Evolutionary conservation across 2,113 vertebrate species (phyloP).

Genomic region (Paradoxurus hermaphroditus): DNA sequence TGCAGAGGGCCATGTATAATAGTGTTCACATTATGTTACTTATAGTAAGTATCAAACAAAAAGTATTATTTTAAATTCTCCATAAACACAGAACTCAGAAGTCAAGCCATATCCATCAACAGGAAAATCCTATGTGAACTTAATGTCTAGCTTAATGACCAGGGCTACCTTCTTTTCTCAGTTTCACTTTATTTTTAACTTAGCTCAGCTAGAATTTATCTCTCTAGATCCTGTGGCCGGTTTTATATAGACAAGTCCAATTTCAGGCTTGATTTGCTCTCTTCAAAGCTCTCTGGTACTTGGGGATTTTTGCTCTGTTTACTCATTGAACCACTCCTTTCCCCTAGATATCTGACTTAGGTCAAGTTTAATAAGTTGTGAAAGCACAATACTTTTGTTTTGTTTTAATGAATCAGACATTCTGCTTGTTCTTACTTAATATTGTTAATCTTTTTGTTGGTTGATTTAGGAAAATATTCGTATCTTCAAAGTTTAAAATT

Average conservation of each 20-base stretch:
- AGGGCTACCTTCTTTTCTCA: neutral
- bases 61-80: neutral
- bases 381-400: neutral
- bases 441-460: neutral
- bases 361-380: neutral
- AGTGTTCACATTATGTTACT: neutral
- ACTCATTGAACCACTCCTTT: neutral
- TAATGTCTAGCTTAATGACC: neutral
- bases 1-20: neutral
- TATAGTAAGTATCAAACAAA: neutral
- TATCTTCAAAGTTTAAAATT: neutral
- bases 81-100: neutral
- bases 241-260: constrained; percentile 32
- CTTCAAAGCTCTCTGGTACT: neutral
- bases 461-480: neutral
- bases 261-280: constrained; percentile 27
- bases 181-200: neutral
- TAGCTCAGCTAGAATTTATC: constrained; percentile 18
- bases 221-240: neutral
- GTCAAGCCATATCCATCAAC: neutral
- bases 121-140: neutral
- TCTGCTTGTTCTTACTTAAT: neutral
- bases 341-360: neutral
- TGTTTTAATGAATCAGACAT: neutral
- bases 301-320: constrained; percentile 34